These are phyloP conservation scores for Dichetophora obliterata DNA, from an alignment of 2,888 invertebrate species.

Conservation along the genomic window DNA sequence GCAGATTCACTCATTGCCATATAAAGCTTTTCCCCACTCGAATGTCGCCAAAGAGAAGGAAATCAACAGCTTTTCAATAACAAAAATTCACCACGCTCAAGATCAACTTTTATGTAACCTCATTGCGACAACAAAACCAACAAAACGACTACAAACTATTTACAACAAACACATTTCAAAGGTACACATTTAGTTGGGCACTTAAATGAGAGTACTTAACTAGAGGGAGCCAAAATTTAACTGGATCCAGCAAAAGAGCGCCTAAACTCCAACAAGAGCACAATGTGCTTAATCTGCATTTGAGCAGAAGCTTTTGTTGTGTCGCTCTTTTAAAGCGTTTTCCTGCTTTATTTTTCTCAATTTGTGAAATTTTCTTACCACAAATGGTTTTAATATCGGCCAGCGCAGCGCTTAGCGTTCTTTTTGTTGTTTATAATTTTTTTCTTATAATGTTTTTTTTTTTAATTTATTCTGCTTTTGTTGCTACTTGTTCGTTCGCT, in stretches of 20 bases:
- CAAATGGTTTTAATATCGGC: slow-evolving; percentile 8
- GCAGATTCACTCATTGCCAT: not conserved
- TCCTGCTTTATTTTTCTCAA: slow-evolving; percentile 21
- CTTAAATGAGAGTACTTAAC: not conserved
- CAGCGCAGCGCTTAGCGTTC: not conserved
- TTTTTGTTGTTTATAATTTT: not conserved
- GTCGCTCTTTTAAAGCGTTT: not conserved
- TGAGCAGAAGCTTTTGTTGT: not conserved
- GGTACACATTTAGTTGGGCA: too few relatives aligned
- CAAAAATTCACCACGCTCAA: too few relatives aligned
- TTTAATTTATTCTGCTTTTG: not conserved
- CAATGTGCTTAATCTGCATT: not conserved
- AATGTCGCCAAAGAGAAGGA: not conserved
- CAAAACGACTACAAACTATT: too few relatives aligned
- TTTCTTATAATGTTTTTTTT: too few relatives aligned
- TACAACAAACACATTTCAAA: not conserved
- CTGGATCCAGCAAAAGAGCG: not conserved
- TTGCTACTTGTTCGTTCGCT: slow-evolving; percentile 4
- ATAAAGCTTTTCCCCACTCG: not conserved
- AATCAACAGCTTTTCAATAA: too few relatives aligned
- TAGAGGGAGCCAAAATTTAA: not conserved
- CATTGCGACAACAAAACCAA: not conserved
- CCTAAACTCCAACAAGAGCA: not conserved
- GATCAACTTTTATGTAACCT: not conserved
- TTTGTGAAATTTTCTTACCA: slow-evolving; percentile 19